Percentiles rank a stretch among this genome's conserved stretches.
phyloP scores from a whole-genome alignment of 2,888 invertebrate species.

The Tenthredo notha region DNA sequence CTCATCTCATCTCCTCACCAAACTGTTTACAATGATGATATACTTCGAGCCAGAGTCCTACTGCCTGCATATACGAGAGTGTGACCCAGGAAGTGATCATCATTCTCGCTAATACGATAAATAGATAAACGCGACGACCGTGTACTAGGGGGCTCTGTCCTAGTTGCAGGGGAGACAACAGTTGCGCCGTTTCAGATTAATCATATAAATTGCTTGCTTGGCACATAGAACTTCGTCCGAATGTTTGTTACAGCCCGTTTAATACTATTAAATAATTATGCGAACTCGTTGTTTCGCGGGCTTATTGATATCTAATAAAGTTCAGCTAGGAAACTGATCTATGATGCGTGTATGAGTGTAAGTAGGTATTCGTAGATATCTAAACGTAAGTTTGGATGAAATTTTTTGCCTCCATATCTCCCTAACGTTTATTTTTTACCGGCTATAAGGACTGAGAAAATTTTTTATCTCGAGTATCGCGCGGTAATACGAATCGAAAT shows the following conservation, averaged over 20 bases:
- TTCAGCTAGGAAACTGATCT: too few species aligned
- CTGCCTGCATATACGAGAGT: conserved; percentile 34
- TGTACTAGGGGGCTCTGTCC: conserved; percentile 36
- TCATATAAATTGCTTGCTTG: conserved; percentile 33
- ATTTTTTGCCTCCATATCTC: background rate
- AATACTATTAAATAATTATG: background rate
- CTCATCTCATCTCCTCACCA: background rate
- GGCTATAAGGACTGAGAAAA: background rate
- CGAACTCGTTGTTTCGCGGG: background rate
- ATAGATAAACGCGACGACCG: conserved; percentile 55
- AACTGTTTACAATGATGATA: conserved; percentile 1
- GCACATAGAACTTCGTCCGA: background rate
- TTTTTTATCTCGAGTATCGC: background rate
- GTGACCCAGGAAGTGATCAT: conserved; percentile 65
- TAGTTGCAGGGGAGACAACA: conserved; percentile 46
- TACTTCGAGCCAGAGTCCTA: background rate
- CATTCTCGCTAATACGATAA: conserved; percentile 63
- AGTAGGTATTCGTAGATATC: too few species aligned
- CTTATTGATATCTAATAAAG: background rate
- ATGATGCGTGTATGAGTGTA: too few species aligned
- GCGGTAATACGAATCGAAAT: background rate
- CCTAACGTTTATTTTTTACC: background rate
- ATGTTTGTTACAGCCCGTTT: conserved; percentile 9
- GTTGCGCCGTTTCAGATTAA: conserved; percentile 29
- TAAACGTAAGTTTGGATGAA: background rate